Evolutionary conservation across 2,797 vertebrate genomes (phyloP).

Genomic region (Petrocephalus sullivani): DNA sequence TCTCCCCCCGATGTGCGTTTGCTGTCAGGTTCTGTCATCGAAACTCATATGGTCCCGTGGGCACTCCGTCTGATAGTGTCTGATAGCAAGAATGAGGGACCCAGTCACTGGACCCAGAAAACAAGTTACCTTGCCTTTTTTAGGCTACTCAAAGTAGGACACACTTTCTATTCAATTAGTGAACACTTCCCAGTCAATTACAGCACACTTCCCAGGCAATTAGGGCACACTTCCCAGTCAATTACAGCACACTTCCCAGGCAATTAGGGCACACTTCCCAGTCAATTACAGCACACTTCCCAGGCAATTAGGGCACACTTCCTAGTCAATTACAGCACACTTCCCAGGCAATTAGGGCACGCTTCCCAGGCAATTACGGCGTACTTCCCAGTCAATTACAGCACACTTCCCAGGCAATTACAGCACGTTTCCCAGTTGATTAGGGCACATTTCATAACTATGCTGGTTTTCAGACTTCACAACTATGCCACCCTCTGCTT

Average conservation of each 20-base stretch:
- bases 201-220: background rate
- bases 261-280: background rate
- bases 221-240: background rate
- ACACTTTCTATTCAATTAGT: background rate
- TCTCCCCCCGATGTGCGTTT: background rate
- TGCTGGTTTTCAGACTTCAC: too few relatives aligned
- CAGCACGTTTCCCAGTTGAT: background rate
- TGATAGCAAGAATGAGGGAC: background rate
- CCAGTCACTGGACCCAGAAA: background rate
- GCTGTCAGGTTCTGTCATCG: background rate
- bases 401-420: background rate
- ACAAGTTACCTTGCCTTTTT: background rate
- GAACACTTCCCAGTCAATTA: background rate
- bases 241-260: background rate
- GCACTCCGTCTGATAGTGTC: background rate
- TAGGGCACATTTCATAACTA: background rate
- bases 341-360: background rate
- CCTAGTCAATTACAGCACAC: background rate
- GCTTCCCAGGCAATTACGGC: background rate
- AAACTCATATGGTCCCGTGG: background rate
- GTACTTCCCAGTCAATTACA: background rate
- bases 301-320: background rate
- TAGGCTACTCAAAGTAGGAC: background rate
- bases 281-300: background rate
- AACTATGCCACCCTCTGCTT: background rate